Evolutionary conservation across 1,140 invertebrate genomes (phyloP).

Genomic region (Drosophila kurseongensis): DNA sequence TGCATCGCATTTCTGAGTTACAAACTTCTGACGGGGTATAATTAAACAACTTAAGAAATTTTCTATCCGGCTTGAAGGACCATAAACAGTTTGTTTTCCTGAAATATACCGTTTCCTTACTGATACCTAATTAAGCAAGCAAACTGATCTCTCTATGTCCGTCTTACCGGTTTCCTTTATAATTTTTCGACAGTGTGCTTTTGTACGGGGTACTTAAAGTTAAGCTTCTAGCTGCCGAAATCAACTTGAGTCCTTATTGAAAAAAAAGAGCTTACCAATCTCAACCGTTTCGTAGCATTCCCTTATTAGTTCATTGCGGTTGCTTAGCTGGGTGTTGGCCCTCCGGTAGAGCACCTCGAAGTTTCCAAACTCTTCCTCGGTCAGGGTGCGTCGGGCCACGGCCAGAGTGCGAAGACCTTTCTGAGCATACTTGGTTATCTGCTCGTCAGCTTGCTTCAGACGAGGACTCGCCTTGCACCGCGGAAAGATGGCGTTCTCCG

Average conservation of each 20-base stretch:
- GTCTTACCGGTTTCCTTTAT: too few relatives aligned
- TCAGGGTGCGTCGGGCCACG: conserved; percentile 89
- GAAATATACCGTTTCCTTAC: too few relatives aligned
- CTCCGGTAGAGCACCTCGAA: conserved; percentile 45
- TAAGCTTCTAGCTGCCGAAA: neutral
- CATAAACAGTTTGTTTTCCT: too few relatives aligned
- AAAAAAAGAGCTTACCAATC: conserved; percentile 42
- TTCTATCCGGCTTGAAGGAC: neutral
- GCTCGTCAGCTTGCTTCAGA: conserved; percentile 90
- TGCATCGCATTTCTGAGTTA: too few relatives aligned
- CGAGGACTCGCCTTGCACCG: conserved; percentile 85
- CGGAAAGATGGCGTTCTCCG: conserved; percentile 90
- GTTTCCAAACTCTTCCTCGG: conserved; percentile 84
- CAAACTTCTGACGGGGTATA: too few relatives aligned
- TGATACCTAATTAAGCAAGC: too few relatives aligned
- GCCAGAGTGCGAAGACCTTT: conserved; percentile 95
- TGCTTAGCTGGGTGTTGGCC: conserved; percentile 56
- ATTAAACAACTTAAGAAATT: too few relatives aligned
- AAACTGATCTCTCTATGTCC: too few relatives aligned
- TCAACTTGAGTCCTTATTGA: neutral
- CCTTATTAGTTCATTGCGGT: conserved; percentile 50
- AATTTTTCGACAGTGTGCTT: too few relatives aligned
- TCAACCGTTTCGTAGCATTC: conserved; percentile 62
- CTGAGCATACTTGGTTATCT: conserved; percentile 95
- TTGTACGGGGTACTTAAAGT: too few relatives aligned